Evolutionary conservation across 1,140 invertebrate genomes (phyloP).

Genomic region (Apolygus lucorum): DNA sequence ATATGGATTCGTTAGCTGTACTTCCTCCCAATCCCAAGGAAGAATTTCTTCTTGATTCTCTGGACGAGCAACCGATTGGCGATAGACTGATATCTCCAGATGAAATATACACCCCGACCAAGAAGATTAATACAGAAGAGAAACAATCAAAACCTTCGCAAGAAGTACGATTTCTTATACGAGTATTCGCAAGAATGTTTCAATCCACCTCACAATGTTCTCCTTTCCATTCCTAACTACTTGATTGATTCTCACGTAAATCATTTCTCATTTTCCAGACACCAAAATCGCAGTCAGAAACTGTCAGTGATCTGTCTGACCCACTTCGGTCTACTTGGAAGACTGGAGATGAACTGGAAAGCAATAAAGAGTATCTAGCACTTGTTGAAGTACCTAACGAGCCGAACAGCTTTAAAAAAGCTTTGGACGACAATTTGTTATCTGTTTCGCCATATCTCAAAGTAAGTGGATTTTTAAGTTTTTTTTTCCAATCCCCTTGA

Average conservation of each 20-base stretch:
- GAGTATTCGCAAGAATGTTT: too few species aligned
- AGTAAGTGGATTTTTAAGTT: too few species aligned
- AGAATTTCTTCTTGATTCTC: constrained; percentile 14
- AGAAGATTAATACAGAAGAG: not conserved
- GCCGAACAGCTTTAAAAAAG: constrained; percentile 59
- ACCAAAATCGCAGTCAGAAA: constrained; percentile 37
- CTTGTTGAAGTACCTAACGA: not conserved
- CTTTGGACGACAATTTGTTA: constrained; percentile 62
- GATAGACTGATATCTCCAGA: not conserved
- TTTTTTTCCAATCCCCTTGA: too few species aligned
- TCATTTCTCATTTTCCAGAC: not conserved
- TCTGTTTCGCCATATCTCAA: constrained; percentile 78
- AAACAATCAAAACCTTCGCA: not conserved
- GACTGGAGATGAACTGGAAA: not conserved
- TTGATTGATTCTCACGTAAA: too few species aligned
- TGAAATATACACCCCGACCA: not conserved
- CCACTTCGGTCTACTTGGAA: constrained; percentile 50
- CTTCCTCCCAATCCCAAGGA: constrained; percentile 22
- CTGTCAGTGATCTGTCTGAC: constrained; percentile 62
- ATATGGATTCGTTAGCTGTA: constrained; percentile 71
- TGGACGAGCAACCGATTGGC: constrained; percentile 17
- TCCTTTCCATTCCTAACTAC: too few species aligned
- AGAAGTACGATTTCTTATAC: too few species aligned
- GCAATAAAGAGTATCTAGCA: not conserved
- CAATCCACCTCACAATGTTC: too few species aligned